A percentile compares a stretch with the other conserved stretches of the same genome.
phyloP scores from a whole-genome alignment of 2,888 invertebrate species.

The Azorinus chamasolen region DNA sequence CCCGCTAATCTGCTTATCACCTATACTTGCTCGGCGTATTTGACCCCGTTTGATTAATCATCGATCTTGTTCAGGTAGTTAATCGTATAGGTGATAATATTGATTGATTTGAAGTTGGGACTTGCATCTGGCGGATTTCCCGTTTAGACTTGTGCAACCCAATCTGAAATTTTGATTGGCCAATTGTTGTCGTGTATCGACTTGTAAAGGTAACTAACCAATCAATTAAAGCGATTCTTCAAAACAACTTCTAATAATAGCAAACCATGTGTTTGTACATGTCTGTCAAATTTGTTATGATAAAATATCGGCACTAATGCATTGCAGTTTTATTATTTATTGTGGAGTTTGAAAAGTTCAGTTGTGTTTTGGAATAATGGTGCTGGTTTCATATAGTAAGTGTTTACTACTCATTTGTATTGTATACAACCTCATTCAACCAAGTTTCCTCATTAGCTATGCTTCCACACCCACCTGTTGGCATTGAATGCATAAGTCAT shows the following conservation, averaged over 20 bases:
- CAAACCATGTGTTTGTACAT: conserved; percentile 56
- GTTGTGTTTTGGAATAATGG: conserved; percentile 49
- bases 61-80: conserved; percentile 23
- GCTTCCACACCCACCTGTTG: no score
- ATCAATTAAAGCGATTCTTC: conserved; percentile 51
- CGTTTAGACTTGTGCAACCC: conserved; percentile 57
- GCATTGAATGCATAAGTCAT: no score
- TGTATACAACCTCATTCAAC: no score
- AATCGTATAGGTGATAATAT: no score
- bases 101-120: conserved; percentile 32
- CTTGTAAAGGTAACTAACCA: conserved; percentile 68
- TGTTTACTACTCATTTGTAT: conserved; percentile 11
- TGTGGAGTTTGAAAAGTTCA: background rate
- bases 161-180: conserved; percentile 64
- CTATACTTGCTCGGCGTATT: conserved; percentile 30
- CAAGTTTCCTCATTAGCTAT: no score
- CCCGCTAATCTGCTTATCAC: conserved; percentile 55
- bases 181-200: conserved; percentile 56
- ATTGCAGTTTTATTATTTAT: conserved; percentile 3
- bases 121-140: conserved; percentile 57
- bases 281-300: conserved; percentile 28
- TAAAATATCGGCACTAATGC: background rate
- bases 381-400: conserved; percentile 65
- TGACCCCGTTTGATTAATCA: conserved; percentile 43
- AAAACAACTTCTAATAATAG: conserved; percentile 61